Percentiles rank a stretch among this genome's conserved stretches.
Evolutionary conservation across 2,113 vertebrate species (phyloP).

Genomic region (Sakesphorus luctuosus): DNA sequence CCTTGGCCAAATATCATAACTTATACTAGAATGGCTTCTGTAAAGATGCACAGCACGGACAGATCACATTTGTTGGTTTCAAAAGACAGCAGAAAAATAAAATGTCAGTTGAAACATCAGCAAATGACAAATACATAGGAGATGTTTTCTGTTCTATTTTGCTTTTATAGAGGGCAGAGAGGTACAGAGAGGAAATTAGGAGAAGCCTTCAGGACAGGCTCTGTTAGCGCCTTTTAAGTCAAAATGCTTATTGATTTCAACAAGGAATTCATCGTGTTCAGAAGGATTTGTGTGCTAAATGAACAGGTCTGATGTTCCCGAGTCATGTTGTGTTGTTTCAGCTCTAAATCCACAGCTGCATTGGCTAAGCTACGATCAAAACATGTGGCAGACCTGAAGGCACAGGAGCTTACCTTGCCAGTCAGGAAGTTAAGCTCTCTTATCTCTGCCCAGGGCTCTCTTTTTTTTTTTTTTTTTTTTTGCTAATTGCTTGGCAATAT

Average conservation of each 20-base stretch:
- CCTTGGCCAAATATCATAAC: background rate
- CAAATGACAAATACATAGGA: background rate
- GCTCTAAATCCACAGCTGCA: background rate
- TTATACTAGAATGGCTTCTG: background rate
- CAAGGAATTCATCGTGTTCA: background rate
- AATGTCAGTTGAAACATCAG: background rate
- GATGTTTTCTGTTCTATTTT: background rate
- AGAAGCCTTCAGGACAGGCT: background rate
- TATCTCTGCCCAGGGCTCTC: background rate
- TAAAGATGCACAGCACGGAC: background rate
- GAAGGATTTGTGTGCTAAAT: background rate
- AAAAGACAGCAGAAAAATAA: background rate
- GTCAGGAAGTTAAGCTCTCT: background rate
- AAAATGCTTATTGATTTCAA: background rate
- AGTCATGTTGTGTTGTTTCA: background rate
- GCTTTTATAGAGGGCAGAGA: background rate
- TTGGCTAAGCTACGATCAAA: background rate
- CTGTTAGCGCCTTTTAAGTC: background rate
- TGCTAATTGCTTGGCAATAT: background rate
- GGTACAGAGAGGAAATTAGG: background rate
- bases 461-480: background rate
- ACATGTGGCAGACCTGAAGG: background rate
- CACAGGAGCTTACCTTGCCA: background rate
- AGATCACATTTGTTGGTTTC: background rate
- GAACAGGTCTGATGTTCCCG: background rate